A percentile compares a stretch with the other conserved stretches of the same genome.
These are phyloP conservation scores for Dipus sagitta DNA, from an alignment of 2,797 vertebrate genomes.

Conservation along the genomic window DNA sequence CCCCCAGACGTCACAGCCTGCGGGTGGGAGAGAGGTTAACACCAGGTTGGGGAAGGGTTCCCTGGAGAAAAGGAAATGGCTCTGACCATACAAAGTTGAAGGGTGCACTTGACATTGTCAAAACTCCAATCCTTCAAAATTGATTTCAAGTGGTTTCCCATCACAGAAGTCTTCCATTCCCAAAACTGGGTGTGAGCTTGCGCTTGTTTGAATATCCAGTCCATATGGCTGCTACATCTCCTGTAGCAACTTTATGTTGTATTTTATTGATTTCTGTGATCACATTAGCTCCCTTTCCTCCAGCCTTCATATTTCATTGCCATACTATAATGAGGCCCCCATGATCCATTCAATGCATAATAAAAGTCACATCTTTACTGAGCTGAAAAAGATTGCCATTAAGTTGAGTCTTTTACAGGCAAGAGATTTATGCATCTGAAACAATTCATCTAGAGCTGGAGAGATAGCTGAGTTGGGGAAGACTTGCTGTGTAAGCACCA, in stretches of 20 bases:
- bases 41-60: not conserved
- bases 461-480: too few species aligned
- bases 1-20: not conserved
- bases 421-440: too few species aligned
- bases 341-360: not conserved
- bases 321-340: not conserved
- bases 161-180: not conserved
- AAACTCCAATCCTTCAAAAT: not conserved
- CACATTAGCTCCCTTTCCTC: not conserved
- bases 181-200: not conserved
- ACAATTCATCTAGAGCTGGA: too few species aligned
- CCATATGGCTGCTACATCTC: not conserved
- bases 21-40: not conserved
- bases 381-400: slow-evolving; percentile 7
- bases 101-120: not conserved
- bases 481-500: too few species aligned
- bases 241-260: not conserved
- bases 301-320: not conserved
- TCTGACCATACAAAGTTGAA: not conserved
- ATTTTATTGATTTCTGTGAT: slow-evolving; percentile 24
- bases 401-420: not conserved
- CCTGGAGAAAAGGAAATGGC: not conserved
- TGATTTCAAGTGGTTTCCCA: not conserved
- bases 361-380: not conserved
- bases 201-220: not conserved